Evolutionary conservation across 1,140 invertebrate species (phyloP).

Genomic region (Alviniconcha marisindica): DNA sequence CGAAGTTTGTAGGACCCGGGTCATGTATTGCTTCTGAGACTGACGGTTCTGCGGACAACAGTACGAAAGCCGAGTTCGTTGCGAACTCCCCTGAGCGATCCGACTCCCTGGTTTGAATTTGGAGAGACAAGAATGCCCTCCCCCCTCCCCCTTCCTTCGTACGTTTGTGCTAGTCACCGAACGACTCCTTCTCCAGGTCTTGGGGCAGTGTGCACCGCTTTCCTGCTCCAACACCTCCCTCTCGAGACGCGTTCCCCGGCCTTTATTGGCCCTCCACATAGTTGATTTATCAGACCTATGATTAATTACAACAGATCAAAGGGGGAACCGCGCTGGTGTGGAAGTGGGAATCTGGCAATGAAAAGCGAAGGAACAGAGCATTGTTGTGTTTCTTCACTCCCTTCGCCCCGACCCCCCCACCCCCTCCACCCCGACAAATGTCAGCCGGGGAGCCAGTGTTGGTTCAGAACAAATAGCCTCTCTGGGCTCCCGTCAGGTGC

Average conservation of each 20-base stretch:
- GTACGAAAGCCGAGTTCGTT: too few relatives aligned
- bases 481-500: not conserved
- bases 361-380: not conserved
- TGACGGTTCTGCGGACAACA: too few relatives aligned
- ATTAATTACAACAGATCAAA: conserved; percentile 39
- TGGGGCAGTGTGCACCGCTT: not conserved
- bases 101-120: too few relatives aligned
- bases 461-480: not conserved
- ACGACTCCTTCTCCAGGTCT: too few relatives aligned
- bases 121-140: too few relatives aligned
- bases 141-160: too few relatives aligned
- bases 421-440: not conserved
- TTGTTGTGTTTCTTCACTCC: too few relatives aligned
- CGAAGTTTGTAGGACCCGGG: too few relatives aligned
- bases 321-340: not conserved
- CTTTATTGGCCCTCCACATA: conserved; percentile 8
- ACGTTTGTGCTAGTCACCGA: too few relatives aligned
- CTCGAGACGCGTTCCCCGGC: not conserved
- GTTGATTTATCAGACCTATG: conserved; percentile 32
- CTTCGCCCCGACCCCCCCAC: too few relatives aligned
- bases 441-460: not conserved
- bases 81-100: too few relatives aligned
- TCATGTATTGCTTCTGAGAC: too few relatives aligned
- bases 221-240: not conserved
- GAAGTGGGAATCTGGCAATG: not conserved